These are phyloP conservation scores for Herpetotheres cachinnans DNA, from an alignment of 2,113 vertebrate species.

Conservation along the genomic window DNA sequence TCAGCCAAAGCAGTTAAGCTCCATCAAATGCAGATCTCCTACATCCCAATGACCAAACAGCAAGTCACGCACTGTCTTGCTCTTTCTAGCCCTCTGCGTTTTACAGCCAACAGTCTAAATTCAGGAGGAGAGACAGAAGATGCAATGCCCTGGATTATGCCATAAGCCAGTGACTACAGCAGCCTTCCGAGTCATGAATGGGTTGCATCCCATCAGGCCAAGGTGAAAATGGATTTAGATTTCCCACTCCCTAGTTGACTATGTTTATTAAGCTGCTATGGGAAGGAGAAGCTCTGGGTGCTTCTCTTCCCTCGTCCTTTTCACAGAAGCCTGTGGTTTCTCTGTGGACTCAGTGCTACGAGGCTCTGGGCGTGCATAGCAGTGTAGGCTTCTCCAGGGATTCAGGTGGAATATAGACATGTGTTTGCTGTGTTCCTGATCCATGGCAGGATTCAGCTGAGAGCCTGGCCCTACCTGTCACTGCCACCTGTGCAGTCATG, in stretches of 20 bases:
- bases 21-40: background rate
- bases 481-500: background rate
- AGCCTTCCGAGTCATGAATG: background rate
- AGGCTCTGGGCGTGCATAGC: accelerated
- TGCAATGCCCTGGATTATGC: background rate
- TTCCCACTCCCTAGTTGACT: background rate
- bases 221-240: background rate
- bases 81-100: background rate
- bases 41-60: background rate
- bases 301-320: background rate
- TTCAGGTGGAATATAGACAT: background rate
- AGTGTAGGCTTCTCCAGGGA: background rate
- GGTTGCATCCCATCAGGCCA: background rate
- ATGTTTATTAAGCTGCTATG: background rate
- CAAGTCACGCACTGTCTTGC: background rate
- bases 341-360: background rate
- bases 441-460: background rate
- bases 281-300: background rate
- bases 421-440: background rate
- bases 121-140: background rate
- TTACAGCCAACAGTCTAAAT: background rate
- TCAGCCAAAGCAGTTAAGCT: background rate
- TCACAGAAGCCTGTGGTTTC: background rate
- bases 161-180: background rate
- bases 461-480: background rate